Conservation (phyloP, 2,113 vertebrate species). For the Antechinus flavipes region DNA sequence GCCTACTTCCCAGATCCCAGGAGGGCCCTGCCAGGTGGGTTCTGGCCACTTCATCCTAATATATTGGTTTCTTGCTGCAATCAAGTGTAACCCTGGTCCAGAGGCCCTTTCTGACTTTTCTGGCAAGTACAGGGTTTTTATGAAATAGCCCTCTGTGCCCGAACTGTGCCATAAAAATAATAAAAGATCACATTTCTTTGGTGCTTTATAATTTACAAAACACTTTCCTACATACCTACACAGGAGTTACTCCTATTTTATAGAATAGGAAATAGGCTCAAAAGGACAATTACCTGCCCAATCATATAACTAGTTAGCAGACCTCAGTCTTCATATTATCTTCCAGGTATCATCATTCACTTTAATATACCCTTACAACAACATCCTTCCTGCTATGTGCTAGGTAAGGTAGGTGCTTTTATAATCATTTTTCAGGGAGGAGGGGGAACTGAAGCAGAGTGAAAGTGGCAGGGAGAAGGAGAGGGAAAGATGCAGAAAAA, state of each 20-base stretch:
- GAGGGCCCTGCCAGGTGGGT: constrained; percentile 62
- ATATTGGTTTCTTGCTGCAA: constrained; percentile 71
- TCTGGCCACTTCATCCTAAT: constrained; percentile 49
- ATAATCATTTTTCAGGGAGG: not conserved
- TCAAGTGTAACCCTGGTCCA: constrained; percentile 43
- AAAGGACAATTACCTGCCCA: not conserved
- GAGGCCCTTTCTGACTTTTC: not conserved
- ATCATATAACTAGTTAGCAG: not conserved
- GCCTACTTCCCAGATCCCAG: constrained; percentile 80
- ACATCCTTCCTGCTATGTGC: not conserved
- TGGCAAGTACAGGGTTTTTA: not conserved
- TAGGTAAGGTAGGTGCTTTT: not conserved
- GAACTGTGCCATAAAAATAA: not conserved
- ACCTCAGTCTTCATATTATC: not conserved
- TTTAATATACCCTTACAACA: not conserved
- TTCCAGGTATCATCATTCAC: not conserved
- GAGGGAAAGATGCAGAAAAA: no score
- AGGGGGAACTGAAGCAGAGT: not conserved
- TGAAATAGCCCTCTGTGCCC: not conserved
- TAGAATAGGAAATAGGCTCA: not conserved
- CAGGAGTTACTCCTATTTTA: no score
- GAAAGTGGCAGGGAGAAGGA: no score
- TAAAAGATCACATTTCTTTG: not conserved
- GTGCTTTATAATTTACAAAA: not conserved
- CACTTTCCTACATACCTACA: not conserved